phyloP scores from a whole-genome alignment of 2,113 vertebrate genomes.

The Elgaria multicarinata region DNA sequence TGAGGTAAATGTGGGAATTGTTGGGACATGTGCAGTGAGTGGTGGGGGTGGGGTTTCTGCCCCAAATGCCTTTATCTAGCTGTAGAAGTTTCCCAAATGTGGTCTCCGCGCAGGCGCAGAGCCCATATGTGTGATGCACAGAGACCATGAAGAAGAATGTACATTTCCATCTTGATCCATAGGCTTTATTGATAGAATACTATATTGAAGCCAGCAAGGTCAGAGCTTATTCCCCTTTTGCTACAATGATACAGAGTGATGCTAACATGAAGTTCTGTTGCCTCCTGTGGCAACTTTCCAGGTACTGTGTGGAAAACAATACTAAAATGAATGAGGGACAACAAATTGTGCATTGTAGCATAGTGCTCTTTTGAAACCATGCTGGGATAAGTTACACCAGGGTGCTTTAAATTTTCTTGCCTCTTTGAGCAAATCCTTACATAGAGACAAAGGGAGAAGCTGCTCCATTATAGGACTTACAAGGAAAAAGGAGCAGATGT shows the following conservation, averaged over 20 bases:
- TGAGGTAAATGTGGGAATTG: too few relatives aligned
- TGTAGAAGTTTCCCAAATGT: too few relatives aligned
- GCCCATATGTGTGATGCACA: too few relatives aligned
- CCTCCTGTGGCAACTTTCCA: conserved; percentile 3
- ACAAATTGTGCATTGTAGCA: not conserved
- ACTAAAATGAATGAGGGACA: not conserved
- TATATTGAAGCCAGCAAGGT: not conserved
- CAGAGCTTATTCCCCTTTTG: not conserved
- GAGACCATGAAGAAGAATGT: too few relatives aligned
- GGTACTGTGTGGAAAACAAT: not conserved
- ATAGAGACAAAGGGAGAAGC: conserved; percentile 32
- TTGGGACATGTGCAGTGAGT: too few relatives aligned
- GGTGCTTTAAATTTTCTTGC: conserved; percentile 9
- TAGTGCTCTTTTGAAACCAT: not conserved
- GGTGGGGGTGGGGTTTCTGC: too few relatives aligned
- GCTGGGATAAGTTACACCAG: not conserved
- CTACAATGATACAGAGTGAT: not conserved
- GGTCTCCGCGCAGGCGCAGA: too few relatives aligned
- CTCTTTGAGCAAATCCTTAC: conserved; percentile 5
- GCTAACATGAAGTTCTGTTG: not conserved
- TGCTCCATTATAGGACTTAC: conserved; percentile 24
- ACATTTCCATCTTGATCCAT: too few relatives aligned
- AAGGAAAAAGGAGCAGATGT: conserved; percentile 24
- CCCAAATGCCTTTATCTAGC: too few relatives aligned
- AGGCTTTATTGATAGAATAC: too few relatives aligned